Base-by-base conservation (phyloP, 2,113 vertebrate species). In the Hemiprocne comata region DNA sequence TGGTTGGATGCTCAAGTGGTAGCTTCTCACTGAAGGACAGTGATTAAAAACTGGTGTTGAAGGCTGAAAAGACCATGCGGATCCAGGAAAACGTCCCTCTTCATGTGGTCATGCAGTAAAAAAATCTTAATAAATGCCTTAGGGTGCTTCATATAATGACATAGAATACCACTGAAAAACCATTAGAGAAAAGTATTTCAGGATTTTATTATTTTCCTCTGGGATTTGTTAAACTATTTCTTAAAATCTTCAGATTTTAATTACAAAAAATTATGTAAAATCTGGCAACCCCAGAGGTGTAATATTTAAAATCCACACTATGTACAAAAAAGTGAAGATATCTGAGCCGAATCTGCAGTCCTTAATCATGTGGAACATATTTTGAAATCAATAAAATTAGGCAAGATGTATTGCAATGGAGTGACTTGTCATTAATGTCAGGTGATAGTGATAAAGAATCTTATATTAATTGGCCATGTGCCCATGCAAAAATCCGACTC, bases 381-480 rank as follows among this genome's bases (percentile, higher is more conserved):
- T 86, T 48, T 55, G 51, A 94, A 93, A 90, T 92, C 48, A 84
- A 67, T 94, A 86, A 80, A 90, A 86, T 74, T 34, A 86, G 33
- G 34, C 38, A 90, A 90, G 65, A 77, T 57, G 13, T 26, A 92
- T 90, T 77, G 20, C 51, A 77, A 4, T 51, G 10, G 71, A 86
- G 61, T 62, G 89, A 84, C 33, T 55, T 92, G 62, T 85, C 71
- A 38, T 65, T 87, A 78, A 72, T 62, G 31, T 79, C 81, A 89
- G n/a, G 31, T 83, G 71, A 76, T 9, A 54, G 6, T 58, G 33
- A 87, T 70, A 89, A 94, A 93, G n/a, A 55, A 83, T 73, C 33
- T 58, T 76, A 10, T 29, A 38, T 23, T 87, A 85, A 84, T 24
- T 70, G 66, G 13, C 54, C 12, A 21, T 13, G 25, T 46, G 36